Evolutionary conservation across 2,113 vertebrate genomes (phyloP).

Genomic region (Tinamus guttatus): DNA sequence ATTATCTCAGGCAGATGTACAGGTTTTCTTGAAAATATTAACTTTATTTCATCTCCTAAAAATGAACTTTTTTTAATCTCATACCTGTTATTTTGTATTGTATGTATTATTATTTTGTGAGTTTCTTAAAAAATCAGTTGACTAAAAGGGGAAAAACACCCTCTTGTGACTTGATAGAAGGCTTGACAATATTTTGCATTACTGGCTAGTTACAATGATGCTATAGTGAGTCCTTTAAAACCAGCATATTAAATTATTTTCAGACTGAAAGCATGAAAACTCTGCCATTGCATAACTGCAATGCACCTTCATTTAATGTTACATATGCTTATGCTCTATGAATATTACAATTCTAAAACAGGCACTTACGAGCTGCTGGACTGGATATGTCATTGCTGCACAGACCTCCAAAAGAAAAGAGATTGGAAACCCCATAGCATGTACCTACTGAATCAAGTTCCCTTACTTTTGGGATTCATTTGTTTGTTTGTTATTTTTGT

Average conservation of each 20-base stretch:
- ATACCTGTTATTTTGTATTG: neutral
- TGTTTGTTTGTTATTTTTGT: neutral
- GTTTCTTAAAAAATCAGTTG: neutral
- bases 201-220: neutral
- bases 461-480: neutral
- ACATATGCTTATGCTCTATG: neutral
- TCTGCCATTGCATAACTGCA: neutral
- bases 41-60: neutral
- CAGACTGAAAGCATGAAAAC: neutral
- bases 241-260: neutral
- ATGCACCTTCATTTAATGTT: neutral
- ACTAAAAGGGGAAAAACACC: neutral
- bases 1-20: fast-evolving
- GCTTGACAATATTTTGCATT: neutral
- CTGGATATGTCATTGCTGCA: neutral
- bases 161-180: neutral
- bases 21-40: neutral
- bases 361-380: neutral
- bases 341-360: neutral
- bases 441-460: neutral
- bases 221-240: neutral
- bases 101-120: neutral
- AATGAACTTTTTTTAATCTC: neutral
- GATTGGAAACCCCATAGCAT: neutral
- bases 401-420: neutral